Evolutionary conservation across 2,888 invertebrate species (phyloP).

Genomic region (Dioctria linearis): DNA sequence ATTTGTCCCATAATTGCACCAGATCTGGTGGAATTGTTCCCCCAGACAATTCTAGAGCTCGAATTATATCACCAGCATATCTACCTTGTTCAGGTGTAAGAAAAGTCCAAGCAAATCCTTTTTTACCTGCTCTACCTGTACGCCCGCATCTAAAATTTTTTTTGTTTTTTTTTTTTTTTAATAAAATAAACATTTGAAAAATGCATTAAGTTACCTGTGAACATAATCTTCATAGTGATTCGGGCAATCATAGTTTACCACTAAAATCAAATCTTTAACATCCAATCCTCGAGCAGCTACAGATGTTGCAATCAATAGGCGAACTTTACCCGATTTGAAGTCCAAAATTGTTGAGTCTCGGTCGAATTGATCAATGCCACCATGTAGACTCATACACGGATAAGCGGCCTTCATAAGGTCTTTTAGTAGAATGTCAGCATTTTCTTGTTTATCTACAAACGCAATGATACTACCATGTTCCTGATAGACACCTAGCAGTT

Average conservation of each 20-base stretch:
- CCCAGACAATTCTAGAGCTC: slow-evolving; percentile 91
- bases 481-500: slow-evolving; percentile 95
- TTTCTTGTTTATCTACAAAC: slow-evolving; percentile 99
- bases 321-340: slow-evolving; percentile 95
- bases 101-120: slow-evolving; percentile 98
- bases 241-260: slow-evolving; percentile 99
- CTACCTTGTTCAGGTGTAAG: slow-evolving; percentile 94
- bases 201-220: slow-evolving; percentile 75
- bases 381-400: slow-evolving; percentile 96
- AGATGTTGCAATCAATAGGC: slow-evolving; percentile 95
- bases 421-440: slow-evolving; percentile 92
- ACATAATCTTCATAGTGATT: slow-evolving; percentile 99
- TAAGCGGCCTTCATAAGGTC: slow-evolving; percentile 98
- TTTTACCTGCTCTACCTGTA: slow-evolving; percentile 93
- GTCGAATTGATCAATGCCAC: slow-evolving; percentile 99
- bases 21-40: slow-evolving; percentile 84
- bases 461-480: slow-evolving; percentile 94
- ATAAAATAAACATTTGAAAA: neutral
- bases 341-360: slow-evolving; percentile 97
- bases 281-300: slow-evolving; percentile 99
- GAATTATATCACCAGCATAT: slow-evolving; percentile 92
- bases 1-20: slow-evolving; percentile 86
- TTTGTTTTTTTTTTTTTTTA: neutral
- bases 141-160: slow-evolving; percentile 82
- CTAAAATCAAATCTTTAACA: slow-evolving; percentile 96